Base-by-base conservation (phyloP, 2,113 vertebrate genomes). In the Kryptolebias marmoratus region DNA sequence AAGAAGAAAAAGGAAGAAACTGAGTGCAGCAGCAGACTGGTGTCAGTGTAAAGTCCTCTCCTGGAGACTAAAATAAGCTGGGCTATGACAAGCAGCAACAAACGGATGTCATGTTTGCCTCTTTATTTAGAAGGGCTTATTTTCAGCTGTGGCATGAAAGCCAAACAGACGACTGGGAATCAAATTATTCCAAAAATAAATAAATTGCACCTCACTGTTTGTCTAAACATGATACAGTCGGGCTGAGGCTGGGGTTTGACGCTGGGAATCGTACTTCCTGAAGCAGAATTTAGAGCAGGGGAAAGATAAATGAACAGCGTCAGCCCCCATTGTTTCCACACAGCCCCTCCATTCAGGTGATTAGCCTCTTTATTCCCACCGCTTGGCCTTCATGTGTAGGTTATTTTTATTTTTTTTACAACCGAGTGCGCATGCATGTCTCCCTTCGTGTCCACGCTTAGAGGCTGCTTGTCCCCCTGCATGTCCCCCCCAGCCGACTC, bases 61-160 rank as follows among this genome's bases (percentile, higher is more conserved):
- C 39, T 75, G 47, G 28, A 28, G 55, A 22, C 65, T 72, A 71
- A 79, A 82, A 60, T 42, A 71, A 69, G 28, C 59, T 11, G 11
- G 18, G 22, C 22, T 45, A 75, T 78, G 80, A 67, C 69, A 75
- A 27, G 66, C 65, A 82, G 58, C 77, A 71, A 39, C 77, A 87
- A 81, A 77, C 58, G 64, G 69, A 86, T 72, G 64, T 39, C 71
- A 44, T 18, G 65, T 68, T 71, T 45, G 64, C 27, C 31, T 56
- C 83, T 84, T 81, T 83, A 73, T 84, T 73, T 86, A 83, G 82
- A 69, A 28, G 15, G 64, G 47, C 39, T 81, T 77, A 73, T 73
- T 82, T 71, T 61, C 50, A 78, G 64, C 75, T 32, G 61, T 55
- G 69, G 8, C 16, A 10, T 63, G 57, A 68, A 64, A 45, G 72